Percentiles rank a stretch among this genome's conserved stretches.
These are phyloP conservation scores for Threskiornis aethiopicus DNA, from an alignment of 2,797 vertebrate genomes.

Conservation along the genomic window DNA sequence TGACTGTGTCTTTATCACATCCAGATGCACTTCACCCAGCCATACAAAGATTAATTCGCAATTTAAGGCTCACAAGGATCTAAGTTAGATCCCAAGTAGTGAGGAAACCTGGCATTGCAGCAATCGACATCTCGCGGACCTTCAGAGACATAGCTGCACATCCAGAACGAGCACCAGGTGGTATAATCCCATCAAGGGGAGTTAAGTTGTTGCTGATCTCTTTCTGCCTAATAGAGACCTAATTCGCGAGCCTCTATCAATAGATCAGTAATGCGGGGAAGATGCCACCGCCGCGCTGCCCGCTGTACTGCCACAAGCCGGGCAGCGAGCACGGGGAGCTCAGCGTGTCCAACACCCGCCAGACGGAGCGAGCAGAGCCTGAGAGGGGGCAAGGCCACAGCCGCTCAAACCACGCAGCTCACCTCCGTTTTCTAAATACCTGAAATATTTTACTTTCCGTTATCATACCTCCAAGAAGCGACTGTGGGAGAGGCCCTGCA, in stretches of 20 bases:
- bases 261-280: not conserved
- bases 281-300: accelerated
- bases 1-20: not conserved
- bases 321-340: not conserved
- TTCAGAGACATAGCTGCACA: not conserved
- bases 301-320: not conserved
- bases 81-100: not conserved
- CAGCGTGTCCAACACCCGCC: accelerated
- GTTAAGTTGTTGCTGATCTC: constrained; percentile 16
- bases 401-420: accelerated
- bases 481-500: not conserved
- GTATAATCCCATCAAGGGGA: constrained; percentile 25
- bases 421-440: not conserved
- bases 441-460: not conserved
- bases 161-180: not conserved
- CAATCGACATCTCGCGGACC: accelerated
- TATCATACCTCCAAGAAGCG: accelerated
- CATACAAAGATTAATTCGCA: not conserved
- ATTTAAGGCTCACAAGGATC: not conserved
- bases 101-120: not conserved
- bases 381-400: not conserved
- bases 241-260: constrained; percentile 52
- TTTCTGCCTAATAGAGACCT: constrained; percentile 76
- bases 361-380: accelerated
- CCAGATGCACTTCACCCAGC: not conserved